Percentiles rank a stretch among this genome's conserved stretches.
Evolutionary conservation across 2,797 vertebrate species (phyloP).

Genomic region (Saxicola maurus): DNA sequence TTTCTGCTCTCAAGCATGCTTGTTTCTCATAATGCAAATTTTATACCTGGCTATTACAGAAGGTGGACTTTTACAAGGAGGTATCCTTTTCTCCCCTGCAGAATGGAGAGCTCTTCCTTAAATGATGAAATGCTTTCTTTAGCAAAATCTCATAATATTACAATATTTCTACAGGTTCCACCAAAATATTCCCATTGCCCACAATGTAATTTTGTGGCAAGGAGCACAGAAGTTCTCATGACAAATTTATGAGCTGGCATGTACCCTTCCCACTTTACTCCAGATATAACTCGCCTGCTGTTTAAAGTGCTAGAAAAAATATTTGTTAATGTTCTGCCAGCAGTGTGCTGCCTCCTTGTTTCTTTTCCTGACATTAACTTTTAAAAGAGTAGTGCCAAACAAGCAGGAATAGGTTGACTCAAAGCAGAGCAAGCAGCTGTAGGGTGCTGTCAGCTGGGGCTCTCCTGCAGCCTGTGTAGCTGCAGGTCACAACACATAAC

Average conservation of each 20-base stretch:
- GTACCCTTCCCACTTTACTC: conserved; percentile 9
- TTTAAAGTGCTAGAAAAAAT: conserved; percentile 38
- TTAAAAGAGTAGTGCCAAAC: neutral
- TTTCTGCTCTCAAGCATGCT: neutral
- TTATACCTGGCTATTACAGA: neutral
- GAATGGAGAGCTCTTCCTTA: neutral
- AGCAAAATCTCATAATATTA: conserved; percentile 20
- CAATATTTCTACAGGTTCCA: conserved; percentile 19
- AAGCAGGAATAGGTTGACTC: neutral
- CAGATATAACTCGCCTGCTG: neutral
- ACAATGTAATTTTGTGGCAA: neutral
- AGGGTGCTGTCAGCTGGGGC: neutral
- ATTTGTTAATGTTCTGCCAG: conserved; percentile 39
- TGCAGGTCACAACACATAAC: neutral
- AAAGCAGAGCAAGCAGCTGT: neutral
- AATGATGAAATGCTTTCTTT: conserved; percentile 33
- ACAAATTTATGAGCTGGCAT: conserved; percentile 9
- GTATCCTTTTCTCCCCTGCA: neutral
- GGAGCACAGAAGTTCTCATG: neutral
- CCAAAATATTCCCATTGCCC: neutral
- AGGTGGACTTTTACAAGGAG: neutral
- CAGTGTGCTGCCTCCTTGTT: neutral
- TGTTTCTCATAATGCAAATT: neutral
- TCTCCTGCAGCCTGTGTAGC: neutral
- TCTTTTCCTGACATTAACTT: neutral